phyloP scores from a whole-genome alignment of 2,797 vertebrate genomes.

The Crypturellus tataupa region DNA sequence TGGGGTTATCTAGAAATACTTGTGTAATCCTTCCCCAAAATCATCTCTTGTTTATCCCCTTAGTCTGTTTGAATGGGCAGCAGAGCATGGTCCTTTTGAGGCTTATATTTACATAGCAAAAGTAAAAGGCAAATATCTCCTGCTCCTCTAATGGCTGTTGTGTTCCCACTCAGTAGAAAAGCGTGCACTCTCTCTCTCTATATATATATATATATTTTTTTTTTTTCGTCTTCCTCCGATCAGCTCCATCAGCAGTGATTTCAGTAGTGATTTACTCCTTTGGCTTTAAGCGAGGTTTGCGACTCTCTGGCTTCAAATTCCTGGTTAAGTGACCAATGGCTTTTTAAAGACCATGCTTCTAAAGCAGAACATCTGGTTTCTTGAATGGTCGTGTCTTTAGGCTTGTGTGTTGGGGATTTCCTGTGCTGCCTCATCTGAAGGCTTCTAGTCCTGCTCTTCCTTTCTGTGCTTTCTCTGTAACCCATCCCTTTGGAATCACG shows the following conservation, averaged over 20 bases:
- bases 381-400: neutral
- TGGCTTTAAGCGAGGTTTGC: neutral
- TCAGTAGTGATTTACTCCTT: neutral
- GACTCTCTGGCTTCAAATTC: neutral
- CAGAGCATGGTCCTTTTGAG: neutral
- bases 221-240: neutral
- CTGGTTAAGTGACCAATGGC: neutral
- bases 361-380: neutral
- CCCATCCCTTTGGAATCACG: neutral
- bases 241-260: neutral
- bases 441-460: neutral
- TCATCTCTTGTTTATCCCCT: neutral
- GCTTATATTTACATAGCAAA: neutral
- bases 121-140: neutral
- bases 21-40: neutral
- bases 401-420: neutral
- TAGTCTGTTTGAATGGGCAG: neutral
- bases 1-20: neutral
- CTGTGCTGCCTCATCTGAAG: neutral
- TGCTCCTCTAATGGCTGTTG: neutral
- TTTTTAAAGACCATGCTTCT: neutral
- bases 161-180: neutral
- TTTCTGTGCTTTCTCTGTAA: neutral
- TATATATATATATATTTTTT: neutral
- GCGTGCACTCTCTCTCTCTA: too few species aligned